Base-by-base conservation (phyloP, 2,888 invertebrate genomes). In the Ptychoptera albimana region DNA sequence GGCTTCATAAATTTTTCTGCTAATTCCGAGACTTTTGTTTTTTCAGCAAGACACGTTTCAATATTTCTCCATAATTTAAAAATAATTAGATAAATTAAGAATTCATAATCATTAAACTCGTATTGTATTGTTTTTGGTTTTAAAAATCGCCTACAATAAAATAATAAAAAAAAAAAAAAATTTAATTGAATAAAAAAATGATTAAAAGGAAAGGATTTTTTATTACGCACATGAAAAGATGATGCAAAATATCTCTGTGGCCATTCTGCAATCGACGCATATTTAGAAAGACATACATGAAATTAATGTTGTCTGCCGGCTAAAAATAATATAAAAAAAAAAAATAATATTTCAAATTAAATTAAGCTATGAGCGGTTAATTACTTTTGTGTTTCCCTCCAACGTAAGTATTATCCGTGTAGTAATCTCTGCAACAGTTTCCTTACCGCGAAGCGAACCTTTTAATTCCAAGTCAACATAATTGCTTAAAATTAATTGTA, bases 401-500 rank as follows among this genome's bases (percentile, higher is more conserved):
- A 42, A 12, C n/a, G 14, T 34, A 8, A 35, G 16, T 23, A 23
- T 34, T 14, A 42, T 42, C 2, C 42, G 15, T n/a, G 14, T 23
- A 4, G 30, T 35, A 16, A 42, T 35, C 11, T 12, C n/a, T 10
- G 14, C n/a, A n/a, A 16, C 35, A 35, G 34, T 30, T 16, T 42
- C 42, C 14, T 15, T 23, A 1, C 35, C 35, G 6, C 35, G 10
- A 6, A 34, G 12, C 34, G 42, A 42, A 23, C 16, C 35, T 35
- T 42, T 42, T 8, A 42, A 16, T 35, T 42, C 42, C 42, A 42
- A 16, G 34, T 42, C 42, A 15, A 42, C 9, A 14, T 42, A 42
- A 35, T 34, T 11, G 9, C 34, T 34, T 8, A 42, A 16, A 23
- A 23, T 23, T 7, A 5, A 7, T 5, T 23, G 23, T 7, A 23